Evolutionary conservation across 2,888 invertebrate species (phyloP).

Genomic region (Lysandra coridon): DNA sequence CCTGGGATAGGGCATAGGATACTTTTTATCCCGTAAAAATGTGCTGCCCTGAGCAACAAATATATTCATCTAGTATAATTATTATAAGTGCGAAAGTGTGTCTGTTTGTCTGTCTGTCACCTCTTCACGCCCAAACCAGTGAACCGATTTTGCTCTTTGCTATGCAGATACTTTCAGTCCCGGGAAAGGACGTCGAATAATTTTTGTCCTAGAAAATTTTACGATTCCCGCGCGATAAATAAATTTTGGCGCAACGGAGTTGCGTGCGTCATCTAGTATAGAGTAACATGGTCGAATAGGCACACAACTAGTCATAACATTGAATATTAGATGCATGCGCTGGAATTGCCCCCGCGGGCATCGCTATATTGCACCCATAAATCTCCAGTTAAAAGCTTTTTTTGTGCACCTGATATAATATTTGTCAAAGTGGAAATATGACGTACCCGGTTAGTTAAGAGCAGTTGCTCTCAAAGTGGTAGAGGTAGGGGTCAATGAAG

Average conservation of each 20-base stretch:
- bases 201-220: too few relatives aligned
- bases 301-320: neutral
- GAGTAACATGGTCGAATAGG: neutral
- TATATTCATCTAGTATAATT: too few relatives aligned
- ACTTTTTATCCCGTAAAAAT: too few relatives aligned
- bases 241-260: too few relatives aligned
- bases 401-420: slow-evolving; percentile 8
- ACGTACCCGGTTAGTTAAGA: neutral
- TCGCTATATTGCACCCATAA: slow-evolving; percentile 10
- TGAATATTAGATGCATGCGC: neutral
- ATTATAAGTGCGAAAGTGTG: neutral
- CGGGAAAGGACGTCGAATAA: too few relatives aligned
- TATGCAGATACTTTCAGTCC: too few relatives aligned
- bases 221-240: too few relatives aligned
- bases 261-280: neutral
- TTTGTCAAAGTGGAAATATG: slow-evolving; percentile 19
- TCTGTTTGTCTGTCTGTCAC: neutral
- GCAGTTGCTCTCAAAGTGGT: neutral
- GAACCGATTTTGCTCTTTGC: too few relatives aligned
- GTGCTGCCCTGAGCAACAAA: too few relatives aligned
- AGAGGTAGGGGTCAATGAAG: neutral
- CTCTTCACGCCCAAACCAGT: too few relatives aligned
- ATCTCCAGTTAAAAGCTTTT: slow-evolving; percentile 16
- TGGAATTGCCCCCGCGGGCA: neutral
- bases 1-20: too few relatives aligned